These are phyloP conservation scores for Pelochelys cantorii DNA, from an alignment of 2,797 vertebrate species.

Conservation along the genomic window DNA sequence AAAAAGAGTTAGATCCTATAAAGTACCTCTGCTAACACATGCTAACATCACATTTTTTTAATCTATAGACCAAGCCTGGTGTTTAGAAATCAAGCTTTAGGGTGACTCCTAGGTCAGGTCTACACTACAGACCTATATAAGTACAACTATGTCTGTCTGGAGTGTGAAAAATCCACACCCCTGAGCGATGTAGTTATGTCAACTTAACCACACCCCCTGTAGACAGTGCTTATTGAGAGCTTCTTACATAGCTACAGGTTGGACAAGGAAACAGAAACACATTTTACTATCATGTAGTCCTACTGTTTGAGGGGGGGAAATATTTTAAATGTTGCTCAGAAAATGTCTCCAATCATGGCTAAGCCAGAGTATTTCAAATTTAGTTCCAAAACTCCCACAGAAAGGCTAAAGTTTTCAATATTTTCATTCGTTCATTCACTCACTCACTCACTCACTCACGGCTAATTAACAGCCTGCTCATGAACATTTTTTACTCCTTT, in stretches of 20 bases:
- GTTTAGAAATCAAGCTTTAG: not conserved
- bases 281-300: not conserved
- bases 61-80: no score
- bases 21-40: not conserved
- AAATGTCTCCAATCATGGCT: not conserved
- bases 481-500: not conserved
- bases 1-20: not conserved
- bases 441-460: not conserved
- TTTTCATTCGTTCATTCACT: conserved; percentile 22
- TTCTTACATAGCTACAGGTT: no score
- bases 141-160: not conserved
- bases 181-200: not conserved
- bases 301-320: not conserved
- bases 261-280: not conserved
- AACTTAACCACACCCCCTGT: not conserved
- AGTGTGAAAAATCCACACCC: not conserved
- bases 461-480: not conserved
- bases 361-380: not conserved
- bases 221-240: not conserved
- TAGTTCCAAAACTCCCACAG: not conserved
- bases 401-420: not conserved
- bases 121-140: not conserved
- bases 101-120: not conserved
- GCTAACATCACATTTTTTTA: no score
- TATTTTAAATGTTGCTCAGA: not conserved